Evolutionary conservation across 2,113 vertebrate species (phyloP).

Genomic region (Tyto alba): DNA sequence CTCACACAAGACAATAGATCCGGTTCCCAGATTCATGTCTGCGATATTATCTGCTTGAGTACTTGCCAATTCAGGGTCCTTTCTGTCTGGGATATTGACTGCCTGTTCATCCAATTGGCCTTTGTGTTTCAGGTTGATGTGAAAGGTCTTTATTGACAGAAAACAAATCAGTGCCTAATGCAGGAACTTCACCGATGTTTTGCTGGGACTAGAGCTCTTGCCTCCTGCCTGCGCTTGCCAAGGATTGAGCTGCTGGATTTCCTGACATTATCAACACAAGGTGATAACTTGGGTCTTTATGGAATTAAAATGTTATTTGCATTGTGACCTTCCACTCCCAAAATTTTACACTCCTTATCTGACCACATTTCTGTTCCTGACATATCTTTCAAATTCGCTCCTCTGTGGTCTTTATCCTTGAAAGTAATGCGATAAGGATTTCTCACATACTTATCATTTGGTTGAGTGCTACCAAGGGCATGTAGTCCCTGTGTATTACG

Average conservation of each 20-base stretch:
- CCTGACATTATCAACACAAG: neutral
- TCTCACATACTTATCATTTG: neutral
- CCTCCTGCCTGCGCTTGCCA: neutral
- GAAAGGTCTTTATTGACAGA: neutral
- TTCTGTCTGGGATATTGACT: constrained; percentile 21
- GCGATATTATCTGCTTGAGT: constrained; percentile 18
- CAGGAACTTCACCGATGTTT: neutral
- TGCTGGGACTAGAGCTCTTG: neutral
- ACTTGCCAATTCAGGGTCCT: neutral
- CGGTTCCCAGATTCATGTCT: neutral
- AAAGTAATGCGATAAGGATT: neutral
- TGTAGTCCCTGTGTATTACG: neutral
- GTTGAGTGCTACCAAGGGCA: neutral
- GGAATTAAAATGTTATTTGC: neutral
- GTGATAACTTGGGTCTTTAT: neutral
- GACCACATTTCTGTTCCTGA: neutral
- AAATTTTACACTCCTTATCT: neutral
- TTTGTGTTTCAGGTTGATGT: neutral
- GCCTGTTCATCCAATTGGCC: neutral
- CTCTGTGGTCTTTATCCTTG: neutral
- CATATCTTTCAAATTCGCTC: neutral
- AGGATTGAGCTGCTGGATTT: neutral
- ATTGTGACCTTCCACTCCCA: neutral
- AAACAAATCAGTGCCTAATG: neutral
- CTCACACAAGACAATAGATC: neutral